Evolutionary conservation across 30 jellyfish, hydroid and myxozoan species (phyloP), one percentile per base, ranked within the genome.

Genomic region (Cassiopea andromeda): DNA sequence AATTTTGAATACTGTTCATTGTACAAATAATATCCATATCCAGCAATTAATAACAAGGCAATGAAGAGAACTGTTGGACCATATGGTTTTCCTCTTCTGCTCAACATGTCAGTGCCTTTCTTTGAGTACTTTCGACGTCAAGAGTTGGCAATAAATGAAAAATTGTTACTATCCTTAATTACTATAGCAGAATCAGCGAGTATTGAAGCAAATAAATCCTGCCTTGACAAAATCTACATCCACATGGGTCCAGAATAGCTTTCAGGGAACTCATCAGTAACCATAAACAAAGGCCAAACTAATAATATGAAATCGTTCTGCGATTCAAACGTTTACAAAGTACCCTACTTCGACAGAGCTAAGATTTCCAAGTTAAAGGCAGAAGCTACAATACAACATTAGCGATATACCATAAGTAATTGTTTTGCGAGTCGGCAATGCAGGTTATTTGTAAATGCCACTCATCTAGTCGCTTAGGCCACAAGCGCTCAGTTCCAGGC

Each of bases 51-150:
- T n/a, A 82, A 1, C 16, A 64, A 64, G 3, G 46, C 12, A 13
- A 90, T 57, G 10, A 75, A 7, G 3, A 61, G 60, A 46, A 90
- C 18, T 38, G 97, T 90, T 59, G 97, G 97, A 1, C 69, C 83
- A 44, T 44, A 71, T 1, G 93, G 57, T 69, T 77, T 90, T 50
- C 97, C 92, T 47, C 97, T 93, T n/a, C 97, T 70, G 49, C 80
- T 69, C 47, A 87, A 54, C 87, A 87, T 87, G 8, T 64, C 73
- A 64, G 15, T 64, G 2, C 43, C 64, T 27, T 27, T 27, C 38
- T 54, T 10, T 54, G 12, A 54, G 10, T 54, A 10, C 64, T 54
- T 54, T 54, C 64, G 38, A 27, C 38, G 38, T 27, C 38, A 27
- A 27, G 38, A 27, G 38, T 27, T 27, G 38, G 38, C 38, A 27